Evolutionary conservation across 2,888 invertebrate species (phyloP).

Genomic region (Ennomos quercinarius): DNA sequence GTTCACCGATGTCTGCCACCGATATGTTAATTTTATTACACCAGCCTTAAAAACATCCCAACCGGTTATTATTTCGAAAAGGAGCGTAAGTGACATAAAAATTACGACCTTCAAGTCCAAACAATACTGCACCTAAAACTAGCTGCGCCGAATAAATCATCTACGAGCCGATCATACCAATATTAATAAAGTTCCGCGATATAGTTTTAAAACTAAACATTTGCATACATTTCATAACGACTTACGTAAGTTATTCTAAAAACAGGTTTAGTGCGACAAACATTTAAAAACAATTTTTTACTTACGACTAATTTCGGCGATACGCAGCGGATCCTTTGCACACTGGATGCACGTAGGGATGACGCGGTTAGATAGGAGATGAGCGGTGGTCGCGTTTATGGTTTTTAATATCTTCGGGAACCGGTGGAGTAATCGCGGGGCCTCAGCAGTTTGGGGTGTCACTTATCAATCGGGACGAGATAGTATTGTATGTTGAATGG

Average conservation of each 20-base stretch:
- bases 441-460: slow-evolving; percentile 57
- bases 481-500: slow-evolving; percentile 43
- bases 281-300: slow-evolving; percentile 50
- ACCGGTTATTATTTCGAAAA: slow-evolving; percentile 81
- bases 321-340: slow-evolving; percentile 55
- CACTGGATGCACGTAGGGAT: slow-evolving; percentile 60
- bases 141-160: slow-evolving; percentile 52
- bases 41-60: slow-evolving; percentile 74
- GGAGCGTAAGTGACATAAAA: slow-evolving; percentile 76
- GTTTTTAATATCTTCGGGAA: slow-evolving; percentile 52
- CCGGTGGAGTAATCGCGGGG: slow-evolving; percentile 49
- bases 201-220: slow-evolving; percentile 52
- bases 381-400: slow-evolving; percentile 40
- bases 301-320: slow-evolving; percentile 68
- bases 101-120: slow-evolving; percentile 67
- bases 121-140: slow-evolving; percentile 53
- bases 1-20: slow-evolving; percentile 68
- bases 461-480: slow-evolving; percentile 58
- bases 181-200: slow-evolving; percentile 38
- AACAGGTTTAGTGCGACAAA: slow-evolving; percentile 51
- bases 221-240: slow-evolving; percentile 52
- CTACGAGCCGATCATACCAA: slow-evolving; percentile 40
- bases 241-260: slow-evolving; percentile 44
- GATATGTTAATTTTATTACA: slow-evolving; percentile 83
- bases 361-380: slow-evolving; percentile 44